phyloP scores from a whole-genome alignment of 1,140 invertebrate species.

The Lasaia peninsularis region DNA sequence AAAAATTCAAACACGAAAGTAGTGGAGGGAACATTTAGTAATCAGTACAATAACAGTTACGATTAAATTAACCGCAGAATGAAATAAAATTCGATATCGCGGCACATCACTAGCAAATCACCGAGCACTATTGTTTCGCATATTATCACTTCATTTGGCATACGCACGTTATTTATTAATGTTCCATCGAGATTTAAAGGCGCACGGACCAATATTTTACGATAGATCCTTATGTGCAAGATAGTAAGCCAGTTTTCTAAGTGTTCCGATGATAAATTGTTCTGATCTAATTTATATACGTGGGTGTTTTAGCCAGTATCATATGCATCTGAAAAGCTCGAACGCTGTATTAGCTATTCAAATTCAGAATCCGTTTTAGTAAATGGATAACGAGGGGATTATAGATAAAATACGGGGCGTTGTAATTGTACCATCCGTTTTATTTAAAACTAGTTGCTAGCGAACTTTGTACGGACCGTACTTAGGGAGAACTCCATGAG shows the following conservation, averaged over 20 bases:
- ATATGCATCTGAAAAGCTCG: constrained; percentile 11
- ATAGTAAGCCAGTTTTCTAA: constrained; percentile 35
- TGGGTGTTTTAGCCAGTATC: constrained; percentile 19
- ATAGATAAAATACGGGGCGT: neutral
- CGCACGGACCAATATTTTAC: constrained; percentile 45
- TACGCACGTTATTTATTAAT: constrained; percentile 55
- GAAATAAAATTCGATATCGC: constrained; percentile 15
- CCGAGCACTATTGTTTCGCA: constrained; percentile 41
- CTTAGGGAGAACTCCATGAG: no score
- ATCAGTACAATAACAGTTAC: no score
- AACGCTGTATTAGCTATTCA: constrained; percentile 4
- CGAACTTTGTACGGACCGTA: no score
- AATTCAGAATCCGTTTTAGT: neutral
- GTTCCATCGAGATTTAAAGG: constrained; percentile 53
- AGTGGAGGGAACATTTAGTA: no score
- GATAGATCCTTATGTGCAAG: constrained; percentile 42
- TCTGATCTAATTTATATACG: constrained; percentile 15
- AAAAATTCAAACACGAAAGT: no score
- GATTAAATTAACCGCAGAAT: neutral
- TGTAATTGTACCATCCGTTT: neutral
- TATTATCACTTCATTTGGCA: constrained; percentile 62
- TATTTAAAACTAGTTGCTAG: no score
- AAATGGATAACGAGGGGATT: constrained; percentile 5
- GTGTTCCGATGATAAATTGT: constrained; percentile 43
- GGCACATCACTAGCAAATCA: constrained; percentile 37